Percentiles rank a stretch among this genome's conserved stretches.
These are phyloP conservation scores for Cyprinella venusta DNA, from an alignment of 2,797 vertebrate species.

Conservation along the genomic window DNA sequence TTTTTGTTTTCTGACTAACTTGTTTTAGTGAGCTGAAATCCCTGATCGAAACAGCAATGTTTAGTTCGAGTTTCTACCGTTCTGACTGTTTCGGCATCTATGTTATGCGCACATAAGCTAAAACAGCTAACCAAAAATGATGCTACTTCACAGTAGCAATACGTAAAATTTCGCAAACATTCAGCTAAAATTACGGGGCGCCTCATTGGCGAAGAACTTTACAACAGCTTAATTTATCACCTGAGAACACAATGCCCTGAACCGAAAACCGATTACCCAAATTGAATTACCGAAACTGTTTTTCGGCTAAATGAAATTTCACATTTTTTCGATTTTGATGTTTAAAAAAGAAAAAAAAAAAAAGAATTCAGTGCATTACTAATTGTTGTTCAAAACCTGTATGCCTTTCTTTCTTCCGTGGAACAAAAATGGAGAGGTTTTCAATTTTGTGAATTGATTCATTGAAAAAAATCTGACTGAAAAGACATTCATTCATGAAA, in stretches of 20 bases:
- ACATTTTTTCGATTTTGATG: neutral
- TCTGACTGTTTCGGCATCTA: neutral
- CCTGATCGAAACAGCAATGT: neutral
- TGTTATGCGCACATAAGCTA: neutral
- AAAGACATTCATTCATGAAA: neutral
- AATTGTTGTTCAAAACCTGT: neutral
- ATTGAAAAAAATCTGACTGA: too few species aligned
- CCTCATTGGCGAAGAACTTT: neutral
- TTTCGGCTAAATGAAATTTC: neutral
- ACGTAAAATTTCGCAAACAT: neutral
- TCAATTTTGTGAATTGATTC: neutral
- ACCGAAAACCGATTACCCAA: neutral
- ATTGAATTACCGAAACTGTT: neutral
- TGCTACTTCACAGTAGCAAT: neutral
- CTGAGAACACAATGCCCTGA: neutral
- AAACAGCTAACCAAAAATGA: neutral
- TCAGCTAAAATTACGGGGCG: neutral
- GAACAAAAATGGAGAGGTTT: neutral
- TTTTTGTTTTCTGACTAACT: neutral
- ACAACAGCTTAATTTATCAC: too few species aligned
- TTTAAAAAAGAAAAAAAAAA: conserved; percentile 16
- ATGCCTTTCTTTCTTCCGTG: neutral
- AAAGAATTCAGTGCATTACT: neutral
- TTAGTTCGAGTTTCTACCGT: neutral
- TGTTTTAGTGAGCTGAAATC: neutral